Evolutionary conservation across 2,888 invertebrate genomes (phyloP).

Genomic region (Drosophila multiciliata): DNA sequence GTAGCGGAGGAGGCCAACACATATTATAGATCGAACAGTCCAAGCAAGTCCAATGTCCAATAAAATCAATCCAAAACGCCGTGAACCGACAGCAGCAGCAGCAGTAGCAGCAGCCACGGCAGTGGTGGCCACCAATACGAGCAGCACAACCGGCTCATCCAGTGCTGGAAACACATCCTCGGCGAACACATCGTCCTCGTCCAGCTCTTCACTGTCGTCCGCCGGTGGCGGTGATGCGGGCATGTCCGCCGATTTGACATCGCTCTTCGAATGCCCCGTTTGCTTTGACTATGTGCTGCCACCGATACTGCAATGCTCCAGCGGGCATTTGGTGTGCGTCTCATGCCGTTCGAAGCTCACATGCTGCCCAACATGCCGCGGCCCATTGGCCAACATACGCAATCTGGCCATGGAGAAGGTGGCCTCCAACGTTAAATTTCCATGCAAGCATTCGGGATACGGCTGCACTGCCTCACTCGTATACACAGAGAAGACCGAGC

Average conservation of each 20-base stretch:
- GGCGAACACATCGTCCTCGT: slow-evolving; percentile 85
- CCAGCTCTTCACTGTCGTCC: slow-evolving; percentile 85
- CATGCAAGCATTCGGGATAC: slow-evolving; percentile 98
- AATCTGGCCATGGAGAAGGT: slow-evolving; percentile 99
- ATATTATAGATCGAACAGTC: slow-evolving; percentile 23
- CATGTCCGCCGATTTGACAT: slow-evolving; percentile 94
- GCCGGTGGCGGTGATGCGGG: slow-evolving; percentile 85
- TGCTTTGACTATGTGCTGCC: slow-evolving; percentile 99
- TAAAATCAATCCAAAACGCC: slow-evolving; percentile 85
- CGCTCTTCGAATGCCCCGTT: slow-evolving; percentile 97
- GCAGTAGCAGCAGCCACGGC: slow-evolving; percentile 70
- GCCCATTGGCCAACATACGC: slow-evolving; percentile 97
- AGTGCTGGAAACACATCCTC: slow-evolving; percentile 80
- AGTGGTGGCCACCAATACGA: slow-evolving; percentile 73
- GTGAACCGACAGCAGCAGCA: slow-evolving; percentile 82
- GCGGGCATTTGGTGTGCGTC: slow-evolving; percentile 99
- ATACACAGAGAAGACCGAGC: slow-evolving; percentile 99
- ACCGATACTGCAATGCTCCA: slow-evolving; percentile 99
- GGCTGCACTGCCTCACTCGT: slow-evolving; percentile 97
- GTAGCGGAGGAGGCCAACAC: slow-evolving; percentile 16
- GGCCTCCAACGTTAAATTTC: slow-evolving; percentile 98
- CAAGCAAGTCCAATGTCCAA: slow-evolving; percentile 83
- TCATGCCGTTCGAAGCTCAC: slow-evolving; percentile 98
- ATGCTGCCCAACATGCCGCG: slow-evolving; percentile 99
- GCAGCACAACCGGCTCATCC: slow-evolving; percentile 73